Percentiles rank a stretch among this genome's conserved stretches.
Evolutionary conservation across 2,797 vertebrate genomes (phyloP).

Genomic region (Paguma larvata): DNA sequence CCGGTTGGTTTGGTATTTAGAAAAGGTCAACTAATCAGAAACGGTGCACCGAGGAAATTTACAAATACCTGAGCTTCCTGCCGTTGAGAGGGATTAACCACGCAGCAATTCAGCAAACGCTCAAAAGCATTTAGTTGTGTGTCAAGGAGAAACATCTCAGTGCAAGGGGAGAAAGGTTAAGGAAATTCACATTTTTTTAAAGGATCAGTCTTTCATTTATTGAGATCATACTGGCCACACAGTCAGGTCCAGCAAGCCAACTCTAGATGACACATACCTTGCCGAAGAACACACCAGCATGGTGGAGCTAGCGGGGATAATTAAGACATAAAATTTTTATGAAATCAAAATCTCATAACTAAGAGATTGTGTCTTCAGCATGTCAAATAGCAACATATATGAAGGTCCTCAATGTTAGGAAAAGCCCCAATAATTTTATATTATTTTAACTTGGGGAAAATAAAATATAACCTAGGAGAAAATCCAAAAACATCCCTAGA

Average conservation of each 20-base stretch:
- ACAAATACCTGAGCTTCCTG: conserved; percentile 66
- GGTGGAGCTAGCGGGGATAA: neutral
- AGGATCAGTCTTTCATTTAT: conserved; percentile 9
- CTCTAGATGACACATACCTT: neutral
- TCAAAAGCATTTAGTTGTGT: conserved; percentile 1
- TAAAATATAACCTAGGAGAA: conserved; percentile 1
- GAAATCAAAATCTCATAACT: conserved; percentile 32
- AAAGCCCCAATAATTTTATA: neutral
- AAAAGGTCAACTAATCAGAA: conserved; percentile 69
- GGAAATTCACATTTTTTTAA: neutral
- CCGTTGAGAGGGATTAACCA: conserved; percentile 60
- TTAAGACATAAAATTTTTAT: neutral
- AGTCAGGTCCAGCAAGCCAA: neutral
- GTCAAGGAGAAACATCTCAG: conserved; percentile 52
- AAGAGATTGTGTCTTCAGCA: neutral
- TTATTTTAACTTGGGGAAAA: conserved; percentile 23
- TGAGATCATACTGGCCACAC: neutral
- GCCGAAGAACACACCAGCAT: neutral
- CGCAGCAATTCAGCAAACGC: conserved; percentile 6
- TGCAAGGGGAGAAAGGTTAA: neutral
- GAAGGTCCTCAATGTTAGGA: neutral
- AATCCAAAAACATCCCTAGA: conserved; percentile 50
- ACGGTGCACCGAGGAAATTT: conserved; percentile 49
- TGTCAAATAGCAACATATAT: neutral
- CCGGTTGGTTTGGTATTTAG: conserved; percentile 42